phyloP scores from a whole-genome alignment of 1,140 invertebrate species.

The Eubasilissa regina region DNA sequence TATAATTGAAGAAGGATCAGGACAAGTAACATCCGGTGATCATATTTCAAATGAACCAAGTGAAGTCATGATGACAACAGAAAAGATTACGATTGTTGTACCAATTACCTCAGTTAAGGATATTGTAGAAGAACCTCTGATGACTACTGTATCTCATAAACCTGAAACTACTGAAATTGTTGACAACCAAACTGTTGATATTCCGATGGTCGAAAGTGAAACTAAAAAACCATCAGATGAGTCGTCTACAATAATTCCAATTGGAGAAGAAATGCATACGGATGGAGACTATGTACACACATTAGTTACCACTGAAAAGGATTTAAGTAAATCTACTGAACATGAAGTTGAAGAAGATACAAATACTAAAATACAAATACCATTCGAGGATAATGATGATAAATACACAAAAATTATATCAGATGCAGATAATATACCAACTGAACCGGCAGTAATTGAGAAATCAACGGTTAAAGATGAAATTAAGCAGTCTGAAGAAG shows the following conservation, averaged over 20 bases:
- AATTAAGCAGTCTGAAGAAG: slow-evolving; percentile 2
- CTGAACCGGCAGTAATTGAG: background rate
- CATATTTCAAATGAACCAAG: slow-evolving; percentile 2
- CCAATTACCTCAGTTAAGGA: too few relatives aligned
- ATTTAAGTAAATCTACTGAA: background rate
- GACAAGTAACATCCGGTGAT: background rate
- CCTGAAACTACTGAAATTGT: too few relatives aligned
- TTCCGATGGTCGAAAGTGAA: too few relatives aligned
- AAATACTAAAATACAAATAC: background rate
- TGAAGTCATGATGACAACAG: background rate
- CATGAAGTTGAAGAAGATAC: background rate
- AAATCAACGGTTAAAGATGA: background rate
- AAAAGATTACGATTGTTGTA: background rate
- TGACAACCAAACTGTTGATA: too few relatives aligned
- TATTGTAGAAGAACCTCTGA: too few relatives aligned
- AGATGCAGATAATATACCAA: background rate
- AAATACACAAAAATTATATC: background rate
- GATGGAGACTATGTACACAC: background rate
- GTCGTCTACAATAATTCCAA: too few relatives aligned
- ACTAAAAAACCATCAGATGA: too few relatives aligned
- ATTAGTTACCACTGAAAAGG: background rate
- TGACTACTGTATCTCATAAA: too few relatives aligned
- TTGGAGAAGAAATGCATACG: background rate
- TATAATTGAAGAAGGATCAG: slow-evolving; percentile 3
- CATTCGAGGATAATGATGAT: background rate